phyloP scores from a whole-genome alignment of 2,797 vertebrate genomes.

The Sus cebifrons region DNA sequence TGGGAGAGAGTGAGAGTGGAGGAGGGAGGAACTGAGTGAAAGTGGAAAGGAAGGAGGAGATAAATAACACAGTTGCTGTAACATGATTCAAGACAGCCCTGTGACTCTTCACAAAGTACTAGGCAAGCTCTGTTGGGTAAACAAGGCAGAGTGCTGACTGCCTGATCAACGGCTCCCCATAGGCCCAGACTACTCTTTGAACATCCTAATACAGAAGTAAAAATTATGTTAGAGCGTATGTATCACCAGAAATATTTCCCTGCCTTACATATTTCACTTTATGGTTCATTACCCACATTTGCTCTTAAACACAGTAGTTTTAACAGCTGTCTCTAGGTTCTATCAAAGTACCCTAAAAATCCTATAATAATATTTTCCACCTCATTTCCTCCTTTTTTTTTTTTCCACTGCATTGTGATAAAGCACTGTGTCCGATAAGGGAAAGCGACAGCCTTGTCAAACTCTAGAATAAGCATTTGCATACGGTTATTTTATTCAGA shows the following conservation, averaged over 20 bases:
- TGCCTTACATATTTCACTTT: slow-evolving; percentile 69
- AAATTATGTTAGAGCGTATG: slow-evolving; percentile 31
- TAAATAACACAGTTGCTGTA: background rate
- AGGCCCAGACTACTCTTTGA: background rate
- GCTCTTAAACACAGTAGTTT: slow-evolving; percentile 77
- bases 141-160: background rate
- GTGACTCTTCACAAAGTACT: background rate
- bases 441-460: slow-evolving; percentile 79
- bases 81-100: background rate
- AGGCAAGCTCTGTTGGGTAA: background rate
- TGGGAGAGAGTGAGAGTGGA: background rate
- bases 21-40: background rate
- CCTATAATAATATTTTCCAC: slow-evolving; percentile 77
- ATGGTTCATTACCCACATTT: slow-evolving; percentile 78
- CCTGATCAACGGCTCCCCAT: background rate
- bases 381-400: slow-evolving; percentile 75
- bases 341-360: slow-evolving; percentile 78
- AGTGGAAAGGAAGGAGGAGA: background rate
- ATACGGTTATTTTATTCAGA: slow-evolving; percentile 60
- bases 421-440: slow-evolving; percentile 78
- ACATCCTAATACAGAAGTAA: background rate
- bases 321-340: slow-evolving; percentile 80
- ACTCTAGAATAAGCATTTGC: slow-evolving; percentile 59
- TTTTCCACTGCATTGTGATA: slow-evolving; percentile 75
- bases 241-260: slow-evolving; percentile 75